A percentile compares a stretch with the other conserved stretches of the same genome.
Evolutionary conservation across 2,888 invertebrate genomes (phyloP).

Genomic region (Lasioglossum vierecki): DNA sequence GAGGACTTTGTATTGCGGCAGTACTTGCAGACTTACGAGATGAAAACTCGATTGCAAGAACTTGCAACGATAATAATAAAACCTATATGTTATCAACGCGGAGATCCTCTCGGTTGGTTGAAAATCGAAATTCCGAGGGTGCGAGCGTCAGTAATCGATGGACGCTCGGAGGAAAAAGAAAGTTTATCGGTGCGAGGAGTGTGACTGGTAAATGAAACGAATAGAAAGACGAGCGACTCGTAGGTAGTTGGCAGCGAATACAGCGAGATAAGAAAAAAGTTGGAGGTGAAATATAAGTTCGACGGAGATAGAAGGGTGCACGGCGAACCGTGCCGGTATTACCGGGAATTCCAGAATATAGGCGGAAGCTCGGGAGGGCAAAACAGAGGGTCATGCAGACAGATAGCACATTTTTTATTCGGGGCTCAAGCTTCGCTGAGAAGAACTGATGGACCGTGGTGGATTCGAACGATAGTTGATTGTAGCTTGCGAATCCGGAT

Average conservation of each 20-base stretch:
- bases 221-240: constrained; percentile 49
- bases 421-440: constrained; percentile 45
- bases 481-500: constrained; percentile 51
- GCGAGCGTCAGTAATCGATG: not conserved
- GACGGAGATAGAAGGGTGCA: constrained; percentile 18
- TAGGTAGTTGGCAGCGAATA: constrained; percentile 54
- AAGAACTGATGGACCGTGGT: constrained; percentile 60
- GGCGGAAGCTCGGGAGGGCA: constrained; percentile 18
- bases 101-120: constrained; percentile 20
- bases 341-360: constrained; percentile 48
- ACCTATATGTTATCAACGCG: not conserved
- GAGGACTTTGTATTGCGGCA: too few species aligned
- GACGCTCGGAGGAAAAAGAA: constrained; percentile 21
- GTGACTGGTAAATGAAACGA: constrained; percentile 64
- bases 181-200: constrained; percentile 57
- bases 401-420: constrained; percentile 60
- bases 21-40: not conserved
- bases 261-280: constrained; percentile 63
- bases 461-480: constrained; percentile 59
- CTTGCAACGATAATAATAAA: not conserved
- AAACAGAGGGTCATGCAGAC: constrained; percentile 42
- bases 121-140: constrained; percentile 10
- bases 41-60: not conserved
- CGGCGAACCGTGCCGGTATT: constrained; percentile 41
- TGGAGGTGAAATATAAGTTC: constrained; percentile 62